Evolutionary conservation across 1,140 invertebrate species (phyloP).

Genomic region (Daktulosphaira vitifoliae): DNA sequence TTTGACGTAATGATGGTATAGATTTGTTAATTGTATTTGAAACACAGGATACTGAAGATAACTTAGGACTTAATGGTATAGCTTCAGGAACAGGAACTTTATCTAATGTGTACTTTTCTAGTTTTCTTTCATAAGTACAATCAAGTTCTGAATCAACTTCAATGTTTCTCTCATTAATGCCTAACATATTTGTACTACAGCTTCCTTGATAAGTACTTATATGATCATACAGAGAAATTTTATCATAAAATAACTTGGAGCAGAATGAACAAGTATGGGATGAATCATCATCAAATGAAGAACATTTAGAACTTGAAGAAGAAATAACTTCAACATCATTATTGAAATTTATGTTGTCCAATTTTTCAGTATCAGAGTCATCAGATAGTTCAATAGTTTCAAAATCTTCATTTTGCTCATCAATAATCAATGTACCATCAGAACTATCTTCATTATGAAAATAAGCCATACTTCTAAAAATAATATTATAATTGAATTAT

Average conservation of each 20-base stretch:
- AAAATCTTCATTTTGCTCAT: slow-evolving; percentile 4
- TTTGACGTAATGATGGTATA: not conserved
- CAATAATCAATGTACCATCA: slow-evolving; percentile 14
- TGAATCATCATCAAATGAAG: not conserved
- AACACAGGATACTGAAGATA: not conserved
- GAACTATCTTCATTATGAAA: slow-evolving; percentile 24
- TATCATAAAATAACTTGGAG: not conserved
- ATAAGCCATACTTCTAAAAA: slow-evolving; percentile 22
- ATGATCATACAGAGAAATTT: slow-evolving; percentile 7
- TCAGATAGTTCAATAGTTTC: slow-evolving; percentile 1
- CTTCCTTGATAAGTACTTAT: slow-evolving; percentile 7
- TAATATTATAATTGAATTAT: not conserved
- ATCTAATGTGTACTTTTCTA: too few species aligned
- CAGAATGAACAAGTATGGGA: not conserved
- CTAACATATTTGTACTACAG: not conserved
- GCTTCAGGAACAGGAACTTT: not conserved
- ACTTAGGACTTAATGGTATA: not conserved
- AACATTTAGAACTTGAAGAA: not conserved
- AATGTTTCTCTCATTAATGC: not conserved
- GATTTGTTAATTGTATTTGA: not conserved
- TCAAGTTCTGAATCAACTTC: not conserved
- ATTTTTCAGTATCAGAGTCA: not conserved
- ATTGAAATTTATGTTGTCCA: not conserved
- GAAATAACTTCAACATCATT: not conserved
- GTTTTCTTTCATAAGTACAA: not conserved